Evolutionary conservation across 2,888 invertebrate genomes (phyloP), one percentile per base, ranked within the genome.

Genomic region (Spisula solida): DNA sequence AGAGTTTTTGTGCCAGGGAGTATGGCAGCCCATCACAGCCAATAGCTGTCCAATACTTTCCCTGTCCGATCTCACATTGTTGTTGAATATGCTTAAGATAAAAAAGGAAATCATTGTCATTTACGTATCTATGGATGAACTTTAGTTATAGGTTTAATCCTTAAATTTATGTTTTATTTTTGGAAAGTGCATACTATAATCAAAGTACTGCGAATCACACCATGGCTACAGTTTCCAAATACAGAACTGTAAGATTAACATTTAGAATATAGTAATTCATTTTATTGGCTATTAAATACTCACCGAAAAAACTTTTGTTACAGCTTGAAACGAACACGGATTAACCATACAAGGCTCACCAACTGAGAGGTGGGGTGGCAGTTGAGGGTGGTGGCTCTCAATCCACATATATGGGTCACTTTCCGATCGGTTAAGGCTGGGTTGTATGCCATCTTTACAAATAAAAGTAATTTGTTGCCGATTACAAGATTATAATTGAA

Each of bases 281-380:
- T 1, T 70, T 8, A 2, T 70, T 70, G 16, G 25, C 20, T 70
- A 70, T 18, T 70, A n/a, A n/a, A n/a, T 70, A 70, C 70, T 29
- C n/a, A 70, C 25, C 31, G 55, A 55, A 6, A 55, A 20, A 18
- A 55, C 55, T 55, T 55, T 2, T 70, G 1, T 29, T 2, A 29
- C 85, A 6, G 85, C 81, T 79, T 81, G 31, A 29, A 85, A 88
- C 0, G 85, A 85, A 48, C 82, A 88, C 6, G 85, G 82, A 41
- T 88, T 88, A 14, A 56, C 82, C 70, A 88, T 81, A 48, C 31
- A 84, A 8, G 88, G 82, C 29, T 88, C 82, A 8, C 88, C 88
- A 56, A 88, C 75, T 1, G 31, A 47, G 18, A 88, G 56, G 0
- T 8, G 41, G 0, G 79, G 75, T n/a, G 81, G 55, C 2, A 2